Evolutionary conservation across 2,888 invertebrate genomes (phyloP).

Genomic region (Sabellastarte sp.): DNA sequence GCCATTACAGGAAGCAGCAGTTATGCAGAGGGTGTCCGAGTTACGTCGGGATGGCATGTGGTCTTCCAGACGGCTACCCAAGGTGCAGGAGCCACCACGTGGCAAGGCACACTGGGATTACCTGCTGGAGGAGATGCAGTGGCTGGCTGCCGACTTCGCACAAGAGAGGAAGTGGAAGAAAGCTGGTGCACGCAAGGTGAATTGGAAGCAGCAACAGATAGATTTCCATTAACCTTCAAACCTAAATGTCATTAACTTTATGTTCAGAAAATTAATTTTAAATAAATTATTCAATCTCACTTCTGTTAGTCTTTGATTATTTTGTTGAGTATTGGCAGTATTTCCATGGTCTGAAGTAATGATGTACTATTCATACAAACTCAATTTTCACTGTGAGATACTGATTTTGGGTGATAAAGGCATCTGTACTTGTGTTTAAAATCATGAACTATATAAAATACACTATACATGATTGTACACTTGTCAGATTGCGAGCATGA

Average conservation of each 20-base stretch:
- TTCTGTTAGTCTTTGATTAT: no score
- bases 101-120: constrained; percentile 98
- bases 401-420: no score
- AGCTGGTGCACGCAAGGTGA: constrained; percentile 71
- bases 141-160: constrained; percentile 96
- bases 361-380: no score
- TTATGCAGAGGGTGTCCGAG: constrained; percentile 87
- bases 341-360: no score
- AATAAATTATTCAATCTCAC: no score
- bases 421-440: neutral
- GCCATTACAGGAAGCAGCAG: constrained; percentile 81
- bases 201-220: no score
- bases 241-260: no score
- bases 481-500: constrained; percentile 53
- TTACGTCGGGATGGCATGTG: constrained; percentile 92
- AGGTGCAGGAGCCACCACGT: constrained; percentile 71
- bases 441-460: neutral
- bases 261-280: no score
- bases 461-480: no score
- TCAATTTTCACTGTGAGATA: no score
- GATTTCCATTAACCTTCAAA: no score
- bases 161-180: constrained; percentile 98
- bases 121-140: constrained; percentile 95
- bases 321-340: no score
- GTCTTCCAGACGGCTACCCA: constrained; percentile 88